These are phyloP conservation scores for Thaumetopoea pityocampa DNA, from an alignment of 1,140 invertebrate genomes.

Conservation along the genomic window DNA sequence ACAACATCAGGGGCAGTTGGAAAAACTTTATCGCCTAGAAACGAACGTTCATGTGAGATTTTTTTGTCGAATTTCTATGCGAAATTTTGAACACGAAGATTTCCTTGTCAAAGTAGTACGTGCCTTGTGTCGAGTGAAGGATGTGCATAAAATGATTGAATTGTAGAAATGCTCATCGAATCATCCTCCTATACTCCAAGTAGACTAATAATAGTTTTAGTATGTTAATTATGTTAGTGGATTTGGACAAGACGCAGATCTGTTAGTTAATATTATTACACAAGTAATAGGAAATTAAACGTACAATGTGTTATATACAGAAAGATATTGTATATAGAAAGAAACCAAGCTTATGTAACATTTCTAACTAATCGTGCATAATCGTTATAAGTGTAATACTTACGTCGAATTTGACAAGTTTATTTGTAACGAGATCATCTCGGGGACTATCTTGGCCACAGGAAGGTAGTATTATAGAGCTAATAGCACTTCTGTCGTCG, in stretches of 20 bases:
- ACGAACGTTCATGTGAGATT: conserved; percentile 64
- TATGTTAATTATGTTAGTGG: conserved; percentile 48
- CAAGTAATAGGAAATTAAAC: conserved; percentile 16
- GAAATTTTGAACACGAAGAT: conserved; percentile 15
- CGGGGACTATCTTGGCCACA: conserved; percentile 56
- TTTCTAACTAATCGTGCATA: conserved; percentile 4
- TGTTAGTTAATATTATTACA: conserved; percentile 50
- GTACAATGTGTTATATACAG: conserved; percentile 17
- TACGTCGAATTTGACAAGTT: conserved; percentile 71
- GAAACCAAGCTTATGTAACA: conserved; percentile 12
- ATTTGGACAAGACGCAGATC: conserved; percentile 36
- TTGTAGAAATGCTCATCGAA: neutral
- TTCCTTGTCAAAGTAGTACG: conserved; percentile 14
- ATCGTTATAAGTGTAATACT: conserved; percentile 22
- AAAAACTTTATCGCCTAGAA: conserved; percentile 76
- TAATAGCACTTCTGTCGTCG: conserved; percentile 82
- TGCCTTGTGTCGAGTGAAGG: conserved; percentile 13
- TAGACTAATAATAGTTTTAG: conserved; percentile 27
- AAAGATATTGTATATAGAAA: conserved; percentile 21
- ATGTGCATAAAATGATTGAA: neutral
- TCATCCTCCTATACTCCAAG: conserved; percentile 9
- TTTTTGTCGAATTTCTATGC: conserved; percentile 25
- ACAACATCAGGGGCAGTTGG: conserved; percentile 77
- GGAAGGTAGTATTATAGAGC: conserved; percentile 75
- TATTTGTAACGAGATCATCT: conserved; percentile 58